A percentile compares a stretch with the other conserved stretches of the same genome.
These are phyloP conservation scores for Drosophila pachea DNA, from an alignment of 1,140 invertebrate species.

Conservation along the genomic window DNA sequence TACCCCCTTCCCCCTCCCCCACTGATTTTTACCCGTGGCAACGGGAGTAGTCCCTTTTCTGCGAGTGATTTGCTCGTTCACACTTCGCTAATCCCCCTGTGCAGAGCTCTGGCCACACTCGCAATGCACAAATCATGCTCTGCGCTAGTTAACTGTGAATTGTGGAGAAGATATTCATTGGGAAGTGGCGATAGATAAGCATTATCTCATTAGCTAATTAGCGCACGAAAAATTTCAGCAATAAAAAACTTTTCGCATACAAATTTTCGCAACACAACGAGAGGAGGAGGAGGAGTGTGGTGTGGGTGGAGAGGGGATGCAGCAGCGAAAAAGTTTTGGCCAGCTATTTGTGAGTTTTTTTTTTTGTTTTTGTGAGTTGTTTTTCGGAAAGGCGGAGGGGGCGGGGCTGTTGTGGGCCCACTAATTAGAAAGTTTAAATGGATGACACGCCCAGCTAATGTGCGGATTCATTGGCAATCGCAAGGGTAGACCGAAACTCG, in stretches of 20 bases:
- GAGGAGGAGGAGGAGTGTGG: not conserved
- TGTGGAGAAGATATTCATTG: slow-evolving; percentile 26
- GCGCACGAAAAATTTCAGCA: slow-evolving; percentile 68
- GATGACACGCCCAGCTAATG: slow-evolving; percentile 47
- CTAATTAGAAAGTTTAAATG: slow-evolving; percentile 74
- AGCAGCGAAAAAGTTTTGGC: slow-evolving; percentile 18
- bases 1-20: too few species aligned
- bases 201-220: slow-evolving; percentile 77
- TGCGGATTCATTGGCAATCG: slow-evolving; percentile 55
- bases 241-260: slow-evolving; percentile 68
- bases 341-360: slow-evolving; percentile 8
- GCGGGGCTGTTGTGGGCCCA: slow-evolving; percentile 14
- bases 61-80: not conserved
- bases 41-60: too few species aligned
- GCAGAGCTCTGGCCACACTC: not conserved
- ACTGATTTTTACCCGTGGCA: too few species aligned
- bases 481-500: not conserved
- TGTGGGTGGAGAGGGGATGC: too few species aligned
- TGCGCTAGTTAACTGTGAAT: slow-evolving; percentile 1
- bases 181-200: slow-evolving; percentile 64
- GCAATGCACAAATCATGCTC: slow-evolving; percentile 15
- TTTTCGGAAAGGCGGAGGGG: not conserved
- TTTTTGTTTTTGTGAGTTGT: too few species aligned
- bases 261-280: slow-evolving; percentile 17
- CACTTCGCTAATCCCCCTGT: not conserved